Base-by-base conservation (phyloP, 2,888 invertebrate species). In the Lampropteryx suffumata region DNA sequence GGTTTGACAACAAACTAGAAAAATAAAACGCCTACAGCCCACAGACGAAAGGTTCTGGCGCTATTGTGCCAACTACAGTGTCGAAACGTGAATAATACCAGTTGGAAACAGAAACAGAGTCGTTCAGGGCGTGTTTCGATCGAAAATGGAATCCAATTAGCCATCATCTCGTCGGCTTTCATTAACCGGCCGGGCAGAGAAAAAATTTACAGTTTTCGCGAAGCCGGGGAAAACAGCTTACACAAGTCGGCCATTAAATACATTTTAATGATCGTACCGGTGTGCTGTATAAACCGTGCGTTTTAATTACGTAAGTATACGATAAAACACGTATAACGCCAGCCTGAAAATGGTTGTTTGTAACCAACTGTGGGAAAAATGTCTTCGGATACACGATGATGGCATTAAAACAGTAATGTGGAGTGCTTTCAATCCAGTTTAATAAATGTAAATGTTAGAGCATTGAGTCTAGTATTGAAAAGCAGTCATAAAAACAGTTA, bases 131-230 rank as follows among this genome's bases (percentile, higher is more conserved):
- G 72, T 73, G 73, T 79, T 76, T 77, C 79, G 76, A 81, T 79
- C 81, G 84, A 76, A 80, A 83, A 79, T 79, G 73, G 78, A 79
- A 82, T 84, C 84, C 87, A 86, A 86, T 86, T 86, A 85, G 76
- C 77, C 71, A 73, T 74, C 79, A 82, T 79, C 80, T 78, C 77
- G 70, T 63, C 68, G 68, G 73, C 74, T 79, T 82, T 81, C 78
- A 83, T 81, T 82, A 80, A 73, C 69, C 65, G 72, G 61, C 70
- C 76, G 73, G 39, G 28, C 9, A 30, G 67, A 73, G 73, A 73
- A 71, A 73, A 65, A 67, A 65, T 68, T 63, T 66, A 67, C 67
- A 50, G 57, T 59, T 69, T 67, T 70, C 69, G 65, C 68, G 65
- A 61, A 68, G 67, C 69, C 67, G 61, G 66, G 68, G 67, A 76